Evolutionary conservation across 2,888 invertebrate genomes (phyloP).

Genomic region (Caradrina kadenii): DNA sequence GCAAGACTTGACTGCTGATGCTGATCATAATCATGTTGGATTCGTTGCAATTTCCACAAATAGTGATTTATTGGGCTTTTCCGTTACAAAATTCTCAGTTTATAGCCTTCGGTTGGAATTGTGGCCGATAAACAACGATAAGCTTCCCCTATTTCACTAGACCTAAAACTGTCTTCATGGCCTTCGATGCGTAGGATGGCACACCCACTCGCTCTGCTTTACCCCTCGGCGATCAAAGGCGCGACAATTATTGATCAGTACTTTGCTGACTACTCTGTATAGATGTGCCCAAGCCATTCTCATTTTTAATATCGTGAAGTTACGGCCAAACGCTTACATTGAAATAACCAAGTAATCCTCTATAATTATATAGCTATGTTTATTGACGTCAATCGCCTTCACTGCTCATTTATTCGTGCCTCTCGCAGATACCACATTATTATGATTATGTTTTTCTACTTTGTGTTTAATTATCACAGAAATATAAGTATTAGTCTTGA

Average conservation of each 20-base stretch:
- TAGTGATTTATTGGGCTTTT: neutral
- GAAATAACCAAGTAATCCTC: slow-evolving; percentile 23
- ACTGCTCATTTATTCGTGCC: slow-evolving; percentile 48
- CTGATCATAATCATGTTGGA: neutral
- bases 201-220: slow-evolving; percentile 32
- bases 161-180: slow-evolving; percentile 39
- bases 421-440: slow-evolving; percentile 26
- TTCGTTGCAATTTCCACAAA: neutral
- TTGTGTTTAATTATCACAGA: neutral
- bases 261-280: slow-evolving; percentile 27
- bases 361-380: slow-evolving; percentile 23
- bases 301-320: slow-evolving; percentile 30
- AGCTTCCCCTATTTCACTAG: slow-evolving; percentile 35
- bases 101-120: slow-evolving; percentile 24
- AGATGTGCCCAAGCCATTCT: slow-evolving; percentile 24
- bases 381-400: slow-evolving; percentile 58
- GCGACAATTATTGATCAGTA: slow-evolving; percentile 28
- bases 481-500: neutral
- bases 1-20: neutral
- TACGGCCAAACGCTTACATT: slow-evolving; percentile 30
- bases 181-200: slow-evolving; percentile 14
- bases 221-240: slow-evolving; percentile 29
- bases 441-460: neutral
- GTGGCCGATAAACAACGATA: slow-evolving; percentile 25
- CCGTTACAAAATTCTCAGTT: slow-evolving; percentile 12